Base-by-base conservation (phyloP, 2,797 vertebrate genomes). In the Spea hammondii region DNA sequence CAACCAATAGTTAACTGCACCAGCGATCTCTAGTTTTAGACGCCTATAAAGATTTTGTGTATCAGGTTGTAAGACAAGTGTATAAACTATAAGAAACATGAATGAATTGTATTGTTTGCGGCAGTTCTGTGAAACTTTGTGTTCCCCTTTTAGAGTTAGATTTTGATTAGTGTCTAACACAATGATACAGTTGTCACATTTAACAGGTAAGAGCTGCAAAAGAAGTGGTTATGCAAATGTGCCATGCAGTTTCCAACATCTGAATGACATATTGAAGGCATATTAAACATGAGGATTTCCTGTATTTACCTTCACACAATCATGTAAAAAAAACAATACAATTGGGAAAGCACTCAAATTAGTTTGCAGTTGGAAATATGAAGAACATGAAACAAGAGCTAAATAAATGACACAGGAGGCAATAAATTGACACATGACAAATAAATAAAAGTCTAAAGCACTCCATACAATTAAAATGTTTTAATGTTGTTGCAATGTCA, bases 361-460 rank as follows among this genome's bases (percentile, higher is more conserved):
- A 88, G 85, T 88, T 87, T 85, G 85, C 84, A 89, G 86, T 86
- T 84, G 85, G 83, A 90, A 87, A 85, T 91, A 91, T 87, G 87
- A 88, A 89, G 78, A 83, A 88, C 91, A 93, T 88, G 90, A 83
- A 91, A 92, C 89, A 91, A 88, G 88, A 95, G 91, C 91, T 92
- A 95, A 98, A 96, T 95, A 98, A 99, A 97, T 94, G 97, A 99
- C 96, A 99, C 97, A 89, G 97, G 97, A 99, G 98, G 97, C 98
- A 99, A 99, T 96, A 99, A 99, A 98, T 99, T 95, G 97, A 99
- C 95, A 99, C 98, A 86, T 87, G 93, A 98, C 97, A 98, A 99
- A 96, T 97, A 96, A 99, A 99, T 96, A 98, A 99, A 99, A 99
- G 97, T 96, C 97, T 98, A 99, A 98, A 96, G 96, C 97, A 99